Conservation (phyloP, 2,888 invertebrate species). For the Abrostola triplasia region DNA sequence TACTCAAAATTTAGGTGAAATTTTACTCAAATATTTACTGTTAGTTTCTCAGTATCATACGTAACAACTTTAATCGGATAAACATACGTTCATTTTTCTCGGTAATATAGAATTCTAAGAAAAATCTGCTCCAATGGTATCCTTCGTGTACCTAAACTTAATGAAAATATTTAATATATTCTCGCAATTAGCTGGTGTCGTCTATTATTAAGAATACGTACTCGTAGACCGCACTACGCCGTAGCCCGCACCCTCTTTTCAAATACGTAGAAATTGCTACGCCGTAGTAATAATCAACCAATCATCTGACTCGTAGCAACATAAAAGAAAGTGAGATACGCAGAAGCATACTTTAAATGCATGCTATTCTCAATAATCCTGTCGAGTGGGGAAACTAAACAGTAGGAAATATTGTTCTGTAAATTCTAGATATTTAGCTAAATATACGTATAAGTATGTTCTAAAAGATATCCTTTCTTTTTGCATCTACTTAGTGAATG, state of each 20-base stretch:
- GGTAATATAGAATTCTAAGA: neutral
- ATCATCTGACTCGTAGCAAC: slow-evolving; percentile 41
- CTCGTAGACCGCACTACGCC: slow-evolving; percentile 43
- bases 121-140: neutral
- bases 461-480: slow-evolving; percentile 3
- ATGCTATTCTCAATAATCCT: slow-evolving; percentile 42
- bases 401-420: slow-evolving; percentile 11
- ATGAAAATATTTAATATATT: neutral
- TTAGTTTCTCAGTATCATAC: neutral
- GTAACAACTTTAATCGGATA: neutral
- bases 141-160: too few relatives aligned
- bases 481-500: slow-evolving; percentile 12
- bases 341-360: slow-evolving; percentile 41
- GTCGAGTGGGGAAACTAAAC: slow-evolving; percentile 23
- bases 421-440: slow-evolving; percentile 8
- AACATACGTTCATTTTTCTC: neutral
- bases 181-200: slow-evolving; percentile 22
- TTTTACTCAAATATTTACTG: too few relatives aligned
- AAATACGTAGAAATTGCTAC: slow-evolving; percentile 55
- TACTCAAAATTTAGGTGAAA: too few relatives aligned
- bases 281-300: slow-evolving; percentile 61
- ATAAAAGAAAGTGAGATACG: slow-evolving; percentile 51
- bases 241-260: slow-evolving; percentile 49
- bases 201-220: slow-evolving; percentile 23
- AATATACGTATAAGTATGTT: too few relatives aligned